phyloP scores from a whole-genome alignment of 2,113 vertebrate species.

The Stomatorhinus ivindoensis region DNA sequence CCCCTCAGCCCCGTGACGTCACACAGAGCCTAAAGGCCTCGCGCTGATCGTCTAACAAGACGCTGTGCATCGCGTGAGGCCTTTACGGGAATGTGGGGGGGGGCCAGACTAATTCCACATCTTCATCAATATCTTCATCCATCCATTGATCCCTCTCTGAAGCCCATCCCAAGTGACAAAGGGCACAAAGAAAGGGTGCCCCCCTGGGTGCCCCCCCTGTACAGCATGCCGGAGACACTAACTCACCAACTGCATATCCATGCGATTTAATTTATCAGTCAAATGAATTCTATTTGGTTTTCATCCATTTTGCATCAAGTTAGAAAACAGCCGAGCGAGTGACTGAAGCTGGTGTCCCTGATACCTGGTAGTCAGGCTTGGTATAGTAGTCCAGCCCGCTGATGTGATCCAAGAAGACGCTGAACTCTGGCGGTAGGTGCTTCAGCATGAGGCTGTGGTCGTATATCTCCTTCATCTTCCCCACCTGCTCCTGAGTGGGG shows the following conservation, averaged over 20 bases:
- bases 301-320: not conserved
- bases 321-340: not conserved
- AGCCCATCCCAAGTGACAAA: not conserved
- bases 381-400: constrained; percentile 89
- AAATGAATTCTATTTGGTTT: not conserved
- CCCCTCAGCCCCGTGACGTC: not conserved
- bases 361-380: constrained; percentile 93
- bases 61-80: not conserved
- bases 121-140: not conserved
- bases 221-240: not conserved
- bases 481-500: constrained; percentile 85
- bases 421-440: constrained; percentile 90
- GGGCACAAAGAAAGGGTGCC: not conserved
- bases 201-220: too few species aligned
- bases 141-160: not conserved
- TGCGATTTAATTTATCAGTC: not conserved
- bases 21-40: constrained; percentile 12
- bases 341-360: not conserved
- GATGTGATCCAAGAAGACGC: constrained; percentile 85
- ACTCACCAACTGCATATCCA: not conserved
- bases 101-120: not conserved
- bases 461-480: constrained; percentile 92
- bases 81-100: not conserved
- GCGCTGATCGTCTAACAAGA: not conserved
- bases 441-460: constrained; percentile 94